Base-by-base conservation (phyloP, 2,797 vertebrate genomes). In the Ptychadena robeensis region DNA sequence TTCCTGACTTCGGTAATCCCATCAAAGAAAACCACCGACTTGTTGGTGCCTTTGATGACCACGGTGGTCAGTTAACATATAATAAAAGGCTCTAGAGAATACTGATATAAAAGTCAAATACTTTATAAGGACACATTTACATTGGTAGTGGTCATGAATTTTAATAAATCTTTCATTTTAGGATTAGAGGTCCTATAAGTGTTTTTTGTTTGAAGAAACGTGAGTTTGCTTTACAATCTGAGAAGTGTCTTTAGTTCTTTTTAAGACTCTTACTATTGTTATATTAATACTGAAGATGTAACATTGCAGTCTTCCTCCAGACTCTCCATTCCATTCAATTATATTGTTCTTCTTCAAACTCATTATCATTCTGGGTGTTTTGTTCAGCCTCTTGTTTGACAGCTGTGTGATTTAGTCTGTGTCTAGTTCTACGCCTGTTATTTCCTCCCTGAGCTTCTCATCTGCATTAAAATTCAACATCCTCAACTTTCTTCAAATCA, bases 391-490 rank as follows among this genome's bases (percentile, higher is more conserved):
- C 31, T 37, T 72, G 67, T 83, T 74, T 66, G 74, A 53, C 53
- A 78, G 74, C 59, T 78, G 74, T 38, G 67, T 72, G 68, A 83
- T 83, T 64, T 64, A 65, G 30, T 78, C 44, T 37, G 28, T 78
- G 59, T 82, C 37, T 72, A 48, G 34, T 63, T 73, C 59, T 32
- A 34, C 37, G 31, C 65, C 40, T 66, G 48, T 48, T 61, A 68
- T 81, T 82, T 76, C 73, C 63, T 69, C 66, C 73, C 65, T 31
- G 32, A 8, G 25, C 48, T 82, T 40, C 27, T 14, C 64, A 65
- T 82, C 76, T 57, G 22, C 68, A 78, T 83, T 78, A 38, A 78
- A 65, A 78, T 83, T 78, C 81, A 83, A 78, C 32, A 65, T 77
- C 73, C 61, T 61, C 63, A 70, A 32, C 48, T 38, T 28, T n/a